phyloP scores from a whole-genome alignment of 2,797 vertebrate species.

The Gila robusta region DNA sequence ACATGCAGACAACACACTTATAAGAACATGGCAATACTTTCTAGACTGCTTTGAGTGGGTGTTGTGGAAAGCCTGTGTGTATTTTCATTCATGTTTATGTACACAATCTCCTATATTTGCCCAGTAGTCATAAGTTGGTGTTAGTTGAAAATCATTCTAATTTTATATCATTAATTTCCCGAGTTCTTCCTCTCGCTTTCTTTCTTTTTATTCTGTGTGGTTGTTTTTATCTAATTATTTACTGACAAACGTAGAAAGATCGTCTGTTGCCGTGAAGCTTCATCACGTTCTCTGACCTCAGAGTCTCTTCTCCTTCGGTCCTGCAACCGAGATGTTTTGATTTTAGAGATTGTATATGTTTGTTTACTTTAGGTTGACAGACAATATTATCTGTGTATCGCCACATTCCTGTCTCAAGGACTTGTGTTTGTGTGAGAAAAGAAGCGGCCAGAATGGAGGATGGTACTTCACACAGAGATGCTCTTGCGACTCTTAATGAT shows the following conservation, averaged over 20 bases:
- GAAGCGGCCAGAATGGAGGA: not conserved
- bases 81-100: constrained; percentile 12
- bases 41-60: not conserved
- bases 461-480: not conserved
- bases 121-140: not conserved
- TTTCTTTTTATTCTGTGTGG: not conserved
- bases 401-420: constrained; percentile 46
- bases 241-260: not conserved
- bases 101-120: not conserved
- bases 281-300: not conserved
- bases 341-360: constrained; percentile 18
- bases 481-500: constrained; percentile 14
- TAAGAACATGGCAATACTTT: constrained; percentile 8
- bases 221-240: not conserved
- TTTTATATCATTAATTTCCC: not conserved
- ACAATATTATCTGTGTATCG: constrained; percentile 31
- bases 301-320: not conserved
- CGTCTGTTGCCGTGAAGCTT: not conserved
- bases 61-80: not conserved
- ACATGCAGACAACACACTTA: constrained; percentile 29
- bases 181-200: not conserved
- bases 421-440: constrained; percentile 21
- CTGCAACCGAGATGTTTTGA: not conserved
- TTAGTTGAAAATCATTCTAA: no score
- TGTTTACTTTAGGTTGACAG: constrained; percentile 19